Base-by-base conservation (phyloP, 2,888 invertebrate species). In the Apeira syringaria region DNA sequence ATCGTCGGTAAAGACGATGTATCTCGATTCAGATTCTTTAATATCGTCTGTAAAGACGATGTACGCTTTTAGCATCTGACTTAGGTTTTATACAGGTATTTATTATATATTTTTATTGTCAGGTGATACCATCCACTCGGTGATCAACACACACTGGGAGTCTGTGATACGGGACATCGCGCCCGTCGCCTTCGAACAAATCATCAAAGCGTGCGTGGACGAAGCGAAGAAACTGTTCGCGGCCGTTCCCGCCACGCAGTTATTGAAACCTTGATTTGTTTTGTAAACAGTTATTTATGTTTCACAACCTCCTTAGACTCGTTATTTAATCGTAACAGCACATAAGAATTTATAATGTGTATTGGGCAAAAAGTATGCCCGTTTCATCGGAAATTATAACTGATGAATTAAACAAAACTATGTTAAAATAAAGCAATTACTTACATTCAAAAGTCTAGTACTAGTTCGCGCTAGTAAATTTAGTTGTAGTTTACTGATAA, bases 91-190 rank as follows among this genome's bases (percentile, higher is more conserved):
- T n/a, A n/a, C n/a, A n/a, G n/a, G n/a, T n/a, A n/a, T n/a, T n/a
- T n/a, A n/a, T n/a, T n/a, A 15, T 15, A 15, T 15, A 15, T 15
- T 15, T n/a, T 15, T 2, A 24, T 24, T 13, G 8, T 2, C 73
- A 90, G 90, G 75, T 25, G 74, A 81, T 10, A 80, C 78, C 7
- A 77, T 89, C 39, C 72, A 82, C 55, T 60, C 53, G 47, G 86
- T 87, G 53, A 78, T 89, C 61, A 89, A 90, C 62, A 75, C 77
- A 39, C 79, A 89, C 65, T 90, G 90, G 90, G 87, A 87, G 67
- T 69, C 80, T 15, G 87, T 90, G 62, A 87, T 90, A 56, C 61
- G 74, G n/a, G 89, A 90, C 62, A 80, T 90, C 47, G 89, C 85
- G 7, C 85, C 88, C 1, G 68, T 70, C 18, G 85, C 87, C 59